phyloP scores from a whole-genome alignment of 2,888 invertebrate genomes.

The Troides oblongomaculatus region DNA sequence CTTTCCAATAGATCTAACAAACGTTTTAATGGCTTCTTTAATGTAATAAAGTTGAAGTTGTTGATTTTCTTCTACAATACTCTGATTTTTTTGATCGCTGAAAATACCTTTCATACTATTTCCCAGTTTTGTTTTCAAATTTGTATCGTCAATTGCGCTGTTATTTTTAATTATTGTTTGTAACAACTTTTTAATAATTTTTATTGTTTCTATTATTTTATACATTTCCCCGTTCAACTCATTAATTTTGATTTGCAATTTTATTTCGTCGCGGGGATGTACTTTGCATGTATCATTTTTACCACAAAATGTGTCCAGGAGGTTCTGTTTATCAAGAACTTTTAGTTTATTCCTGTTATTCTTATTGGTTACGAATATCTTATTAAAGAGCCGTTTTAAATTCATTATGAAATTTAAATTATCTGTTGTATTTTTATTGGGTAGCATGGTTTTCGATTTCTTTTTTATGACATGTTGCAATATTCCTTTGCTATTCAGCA shows the following conservation, averaged over 20 bases:
- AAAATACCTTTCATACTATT: conserved; percentile 33
- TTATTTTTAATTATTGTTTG: conserved; percentile 42
- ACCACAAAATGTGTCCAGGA: conserved; percentile 51
- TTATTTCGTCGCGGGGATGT: conserved; percentile 39
- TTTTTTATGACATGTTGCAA: conserved; percentile 31
- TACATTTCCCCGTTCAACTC: conserved; percentile 51
- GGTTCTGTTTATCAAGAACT: conserved; percentile 38
- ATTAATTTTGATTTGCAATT: conserved; percentile 49
- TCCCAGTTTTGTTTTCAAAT: conserved; percentile 43
- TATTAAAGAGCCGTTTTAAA: conserved; percentile 53
- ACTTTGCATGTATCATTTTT: conserved; percentile 49
- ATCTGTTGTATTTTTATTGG: conserved; percentile 37
- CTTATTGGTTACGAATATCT: conserved; percentile 42
- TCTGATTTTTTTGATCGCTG: conserved; percentile 28
- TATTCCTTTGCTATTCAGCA: conserved; percentile 21
- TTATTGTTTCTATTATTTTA: conserved; percentile 52
- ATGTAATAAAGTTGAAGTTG: conserved; percentile 51
- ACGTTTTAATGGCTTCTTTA: conserved; percentile 52
- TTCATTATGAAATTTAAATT: conserved; percentile 46
- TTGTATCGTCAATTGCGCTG: conserved; percentile 22
- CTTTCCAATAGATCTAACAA: conserved; percentile 54
- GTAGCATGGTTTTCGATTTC: conserved; percentile 36
- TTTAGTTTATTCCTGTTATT: conserved; percentile 34
- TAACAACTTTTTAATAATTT: conserved; percentile 56
- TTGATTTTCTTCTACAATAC: conserved; percentile 45